Evolutionary conservation across 2,113 vertebrate genomes (phyloP).

Genomic region (Prunella fulvescens): DNA sequence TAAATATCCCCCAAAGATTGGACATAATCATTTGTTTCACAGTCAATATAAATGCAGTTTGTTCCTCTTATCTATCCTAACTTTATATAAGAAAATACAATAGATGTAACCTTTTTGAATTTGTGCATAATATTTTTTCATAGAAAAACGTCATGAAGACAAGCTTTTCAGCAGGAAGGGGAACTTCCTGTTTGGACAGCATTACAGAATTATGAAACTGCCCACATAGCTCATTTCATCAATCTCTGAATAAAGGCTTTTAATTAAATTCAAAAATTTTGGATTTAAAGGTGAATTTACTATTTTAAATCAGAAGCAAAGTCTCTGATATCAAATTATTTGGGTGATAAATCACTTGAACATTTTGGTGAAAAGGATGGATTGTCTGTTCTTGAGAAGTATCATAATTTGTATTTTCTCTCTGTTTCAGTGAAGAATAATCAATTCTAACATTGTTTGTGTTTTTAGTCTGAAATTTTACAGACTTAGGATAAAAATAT

Average conservation of each 20-base stretch:
- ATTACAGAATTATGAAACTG: not conserved
- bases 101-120: not conserved
- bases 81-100: not conserved
- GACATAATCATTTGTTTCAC: not conserved
- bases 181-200: not conserved
- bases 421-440: not conserved
- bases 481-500: not conserved
- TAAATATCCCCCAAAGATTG: not conserved
- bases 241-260: not conserved
- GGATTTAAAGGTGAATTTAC: not conserved
- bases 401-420: not conserved
- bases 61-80: not conserved
- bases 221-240: not conserved
- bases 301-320: not conserved
- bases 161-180: not conserved
- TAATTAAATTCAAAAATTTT: not conserved
- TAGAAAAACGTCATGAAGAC: not conserved
- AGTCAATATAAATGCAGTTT: not conserved
- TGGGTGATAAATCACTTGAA: not conserved
- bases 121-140: not conserved
- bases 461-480: not conserved
- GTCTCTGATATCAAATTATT: not conserved
- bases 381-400: not conserved
- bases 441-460: not conserved
- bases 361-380: not conserved